Conservation (phyloP, 1,140 invertebrate species). For the Drosophila burlai region DNA sequence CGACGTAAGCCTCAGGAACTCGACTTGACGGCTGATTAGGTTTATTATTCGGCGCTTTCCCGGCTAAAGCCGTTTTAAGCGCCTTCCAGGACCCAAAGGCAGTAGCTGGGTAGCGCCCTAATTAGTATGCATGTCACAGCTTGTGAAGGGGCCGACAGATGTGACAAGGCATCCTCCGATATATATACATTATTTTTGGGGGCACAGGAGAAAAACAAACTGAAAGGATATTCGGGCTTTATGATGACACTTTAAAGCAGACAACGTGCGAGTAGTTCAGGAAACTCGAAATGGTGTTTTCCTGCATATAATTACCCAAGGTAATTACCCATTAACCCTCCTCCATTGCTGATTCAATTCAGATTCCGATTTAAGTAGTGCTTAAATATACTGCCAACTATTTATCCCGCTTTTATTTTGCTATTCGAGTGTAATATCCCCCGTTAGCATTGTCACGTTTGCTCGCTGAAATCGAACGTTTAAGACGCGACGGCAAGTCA, state of each 20-base stretch:
- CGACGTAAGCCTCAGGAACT: conserved; percentile 41
- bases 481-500: conserved; percentile 38
- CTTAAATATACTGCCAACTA: not conserved
- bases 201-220: conserved; percentile 6
- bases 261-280: conserved; percentile 14
- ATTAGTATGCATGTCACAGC: conserved; percentile 78
- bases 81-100: not conserved
- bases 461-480: conserved; percentile 49
- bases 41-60: conserved; percentile 72
- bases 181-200: not conserved
- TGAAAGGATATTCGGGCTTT: not conserved
- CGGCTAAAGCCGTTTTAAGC: conserved; percentile 70
- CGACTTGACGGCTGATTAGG: conserved; percentile 67
- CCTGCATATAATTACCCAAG: conserved; percentile 38
- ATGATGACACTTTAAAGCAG: conserved; percentile 36
- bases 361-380: conserved; percentile 21
- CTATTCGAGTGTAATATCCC: conserved; percentile 38
- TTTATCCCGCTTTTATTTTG: conserved; percentile 15
- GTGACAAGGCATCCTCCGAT: conserved; percentile 39
- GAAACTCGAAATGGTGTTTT: not conserved
- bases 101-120: conserved; percentile 34
- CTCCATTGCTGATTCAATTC: conserved; percentile 16
- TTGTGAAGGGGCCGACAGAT: conserved; percentile 34
- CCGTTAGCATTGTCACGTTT: conserved; percentile 66
- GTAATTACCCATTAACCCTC: conserved; percentile 41